Evolutionary conservation across 2,888 invertebrate species (phyloP), one percentile per base, ranked within the genome.

Genomic region (Lasius fuliginosus): DNA sequence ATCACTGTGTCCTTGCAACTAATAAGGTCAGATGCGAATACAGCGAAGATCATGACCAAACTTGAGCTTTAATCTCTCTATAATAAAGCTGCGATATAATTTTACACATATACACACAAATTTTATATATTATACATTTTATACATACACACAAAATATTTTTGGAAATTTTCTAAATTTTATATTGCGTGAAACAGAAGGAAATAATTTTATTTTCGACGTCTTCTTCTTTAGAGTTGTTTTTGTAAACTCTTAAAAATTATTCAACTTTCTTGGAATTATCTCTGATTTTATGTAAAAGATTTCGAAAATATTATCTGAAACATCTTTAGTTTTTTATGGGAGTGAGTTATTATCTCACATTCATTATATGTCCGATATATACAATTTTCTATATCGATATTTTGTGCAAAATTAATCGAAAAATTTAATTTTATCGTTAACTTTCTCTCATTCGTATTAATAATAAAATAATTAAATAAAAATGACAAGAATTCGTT

Each of bases 381-480:
- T 68, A 40, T 2, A 18, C 12, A 27, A 27, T 60, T 42, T 60
- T 18, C 12, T 60, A 30, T 42, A 40, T 58, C 12, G 40, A 58
- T 15, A 60, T 42, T 2, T 12, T n/a, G 33, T 74, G 18, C 8
- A 46, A 60, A 4, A 46, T 75, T 42, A 42, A 15, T n/a, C 1
- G 1, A 1, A n/a, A 46, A 33, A 46, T 75, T 5, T 46, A 75
- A 62, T 46, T 62, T 74, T 46, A n/a, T 74, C 9, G 9, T 15
- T 42, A 3, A 60, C 3, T 56, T 40, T 30, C 8, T 42, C 4
- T 30, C 18, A 53, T 74, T 42, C 2, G 18, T n/a, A 46, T 27
- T 42, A 9, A 40, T 46, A 75, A 30, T 74, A 15, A 64, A 65
- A 40, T 46, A 75, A 30, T 74, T n/a, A 64, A 65, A 27, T 76